A percentile compares a stretch with the other conserved stretches of the same genome.
These are phyloP conservation scores for Molossus alvarezi DNA, from an alignment of 2,797 vertebrate species.

Conservation along the genomic window DNA sequence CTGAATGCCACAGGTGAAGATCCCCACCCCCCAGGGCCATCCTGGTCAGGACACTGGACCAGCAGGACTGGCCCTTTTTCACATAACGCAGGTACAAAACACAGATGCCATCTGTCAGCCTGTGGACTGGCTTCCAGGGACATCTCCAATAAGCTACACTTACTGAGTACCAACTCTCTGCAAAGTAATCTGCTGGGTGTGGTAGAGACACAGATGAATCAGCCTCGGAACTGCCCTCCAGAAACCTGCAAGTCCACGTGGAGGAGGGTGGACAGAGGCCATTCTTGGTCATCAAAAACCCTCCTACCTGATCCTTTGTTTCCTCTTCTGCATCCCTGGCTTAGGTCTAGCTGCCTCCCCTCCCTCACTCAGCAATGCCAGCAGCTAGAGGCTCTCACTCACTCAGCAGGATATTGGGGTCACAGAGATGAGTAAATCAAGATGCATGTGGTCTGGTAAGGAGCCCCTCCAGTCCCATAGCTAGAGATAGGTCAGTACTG, in stretches of 20 bases:
- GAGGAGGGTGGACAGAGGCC: not conserved
- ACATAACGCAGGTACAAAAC: not conserved
- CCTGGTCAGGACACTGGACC: not conserved
- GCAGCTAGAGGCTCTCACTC: not conserved
- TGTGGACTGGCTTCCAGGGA: not conserved
- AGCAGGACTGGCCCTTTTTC: not conserved
- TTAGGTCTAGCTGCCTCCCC: not conserved
- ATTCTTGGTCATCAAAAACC: not conserved
- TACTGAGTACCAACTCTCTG: not conserved
- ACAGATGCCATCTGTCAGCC: constrained; percentile 22
- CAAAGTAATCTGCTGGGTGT: not conserved
- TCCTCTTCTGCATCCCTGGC: not conserved
- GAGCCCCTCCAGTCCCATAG: not conserved
- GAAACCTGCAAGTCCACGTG: not conserved
- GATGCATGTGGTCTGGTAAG: not conserved
- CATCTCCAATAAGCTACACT: not conserved
- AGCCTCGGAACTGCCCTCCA: not conserved
- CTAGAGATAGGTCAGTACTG: not conserved
- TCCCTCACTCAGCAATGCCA: not conserved
- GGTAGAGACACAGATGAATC: constrained; percentile 31
- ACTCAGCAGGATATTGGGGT: not conserved
- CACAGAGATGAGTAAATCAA: not conserved
- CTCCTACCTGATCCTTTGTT: not conserved
- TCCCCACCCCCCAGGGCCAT: not conserved
- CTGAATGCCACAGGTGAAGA: not conserved